These are phyloP conservation scores for Anguilla pacifica DNA, from an alignment of 2,797 vertebrate genomes.

Conservation along the genomic window DNA sequence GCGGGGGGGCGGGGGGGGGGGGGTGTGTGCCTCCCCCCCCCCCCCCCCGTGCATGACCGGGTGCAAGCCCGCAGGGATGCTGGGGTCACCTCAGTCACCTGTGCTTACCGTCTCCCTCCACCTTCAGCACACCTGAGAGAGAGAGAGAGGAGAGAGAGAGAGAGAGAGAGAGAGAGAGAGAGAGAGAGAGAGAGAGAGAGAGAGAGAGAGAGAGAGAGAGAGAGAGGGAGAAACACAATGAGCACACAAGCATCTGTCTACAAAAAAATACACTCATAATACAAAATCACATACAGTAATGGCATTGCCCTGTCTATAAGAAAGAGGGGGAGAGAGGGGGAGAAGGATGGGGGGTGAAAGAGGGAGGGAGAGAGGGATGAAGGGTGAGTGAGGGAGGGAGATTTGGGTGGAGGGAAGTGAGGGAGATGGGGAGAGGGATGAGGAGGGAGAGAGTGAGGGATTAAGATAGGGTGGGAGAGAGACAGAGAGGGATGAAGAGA, in stretches of 20 bases:
- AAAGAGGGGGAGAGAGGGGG: background rate
- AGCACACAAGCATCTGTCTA: no score
- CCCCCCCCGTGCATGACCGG: background rate
- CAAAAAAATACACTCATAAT: no score
- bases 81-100: background rate
- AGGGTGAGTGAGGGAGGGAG: no score
- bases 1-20: no score
- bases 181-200: no score
- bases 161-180: no score
- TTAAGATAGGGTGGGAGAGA: background rate
- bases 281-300: no score
- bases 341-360: no score
- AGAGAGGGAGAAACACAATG: background rate
- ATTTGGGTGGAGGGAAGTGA: no score
- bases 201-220: conserved; percentile 21
- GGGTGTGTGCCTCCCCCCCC: background rate
- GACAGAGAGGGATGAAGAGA: background rate
- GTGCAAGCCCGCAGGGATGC: background rate
- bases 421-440: no score
- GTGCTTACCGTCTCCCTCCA: background rate
- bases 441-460: background rate
- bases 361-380: no score
- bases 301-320: conserved; percentile 34
- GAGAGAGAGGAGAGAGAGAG: conserved; percentile 44
- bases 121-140: background rate